Base-by-base conservation (phyloP, 92 coral and sea anemone species). In the Pocillopora meandrina region DNA sequence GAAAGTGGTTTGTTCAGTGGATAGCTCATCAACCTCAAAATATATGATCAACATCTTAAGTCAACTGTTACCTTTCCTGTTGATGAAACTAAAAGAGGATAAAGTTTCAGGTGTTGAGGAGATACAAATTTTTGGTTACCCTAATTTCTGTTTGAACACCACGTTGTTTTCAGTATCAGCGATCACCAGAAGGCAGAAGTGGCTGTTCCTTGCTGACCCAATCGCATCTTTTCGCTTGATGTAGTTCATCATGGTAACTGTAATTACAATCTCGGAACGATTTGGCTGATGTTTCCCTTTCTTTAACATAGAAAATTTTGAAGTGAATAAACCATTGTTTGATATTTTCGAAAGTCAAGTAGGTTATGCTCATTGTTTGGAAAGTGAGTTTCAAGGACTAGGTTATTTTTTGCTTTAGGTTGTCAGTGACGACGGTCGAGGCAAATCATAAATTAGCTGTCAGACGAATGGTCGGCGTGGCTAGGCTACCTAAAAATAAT, bases 181-280 rank as follows among this genome's bases (percentile, higher is more conserved):
- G 61, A 94, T 79, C 71, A 96, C 62, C 59, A 96, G 65, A 58
- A 96, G 57, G 57, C 96, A 92, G 67, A 89, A 94, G 64, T 96
- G 99, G 72, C 57, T 80, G 62, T 87, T 86, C 65, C 92, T 90
- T 61, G 86, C 85, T 17, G 95, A 86, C 19, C 89, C 83, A n/a
- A 89, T 82, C 14, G 84, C 89, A 21, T 91, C 95, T 79, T 83
- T 89, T 23, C 97, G 92, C 86, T 91, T 96, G 57, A 92, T 82
- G 84, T 95, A 88, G 87, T 96, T 96, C 35, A 93, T 93, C 99
- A 96, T 96, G 18, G 97, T 89, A n/a, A 96, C 86, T 49, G 93
- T 87, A 12, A 94, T 88, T 16, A 90, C 82, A 34, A 96, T 73
- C 74, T 96, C 99, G n/a, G 99, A 93, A 71, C 88, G 91, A 18